Evolutionary conservation across 2,797 vertebrate genomes (phyloP).

Genomic region (Acanthis flammea): DNA sequence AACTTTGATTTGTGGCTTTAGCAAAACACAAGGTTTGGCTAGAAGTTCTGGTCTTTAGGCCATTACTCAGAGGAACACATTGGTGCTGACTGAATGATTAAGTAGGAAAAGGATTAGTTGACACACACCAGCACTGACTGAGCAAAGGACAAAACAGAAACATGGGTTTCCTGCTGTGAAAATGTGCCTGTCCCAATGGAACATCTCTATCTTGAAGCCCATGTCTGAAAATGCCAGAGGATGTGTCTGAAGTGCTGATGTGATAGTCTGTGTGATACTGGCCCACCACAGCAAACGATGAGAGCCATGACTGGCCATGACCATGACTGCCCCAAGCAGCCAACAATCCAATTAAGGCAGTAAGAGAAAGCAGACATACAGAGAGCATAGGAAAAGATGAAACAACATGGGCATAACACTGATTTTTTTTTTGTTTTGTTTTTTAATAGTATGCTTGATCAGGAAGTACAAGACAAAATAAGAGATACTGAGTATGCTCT

Average conservation of each 20-base stretch:
- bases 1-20: conserved; percentile 21
- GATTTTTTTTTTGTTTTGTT: neutral
- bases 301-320: neutral
- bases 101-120: conserved; percentile 30
- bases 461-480: neutral
- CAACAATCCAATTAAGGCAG: neutral
- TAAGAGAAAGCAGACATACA: neutral
- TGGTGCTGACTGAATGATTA: conserved; percentile 20
- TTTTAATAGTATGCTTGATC: neutral
- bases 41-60: neutral
- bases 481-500: neutral
- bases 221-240: neutral
- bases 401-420: neutral
- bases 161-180: neutral
- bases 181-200: neutral
- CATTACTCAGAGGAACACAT: neutral
- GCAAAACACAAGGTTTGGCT: neutral
- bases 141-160: conserved; percentile 31
- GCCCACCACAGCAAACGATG: neutral
- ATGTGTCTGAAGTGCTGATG: neutral
- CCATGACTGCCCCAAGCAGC: neutral
- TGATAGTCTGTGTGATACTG: neutral
- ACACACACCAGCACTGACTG: conserved; percentile 9
- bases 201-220: neutral
- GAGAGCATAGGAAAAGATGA: neutral